phyloP scores from a whole-genome alignment of 2,888 invertebrate genomes.

The Cetonia aurata region DNA sequence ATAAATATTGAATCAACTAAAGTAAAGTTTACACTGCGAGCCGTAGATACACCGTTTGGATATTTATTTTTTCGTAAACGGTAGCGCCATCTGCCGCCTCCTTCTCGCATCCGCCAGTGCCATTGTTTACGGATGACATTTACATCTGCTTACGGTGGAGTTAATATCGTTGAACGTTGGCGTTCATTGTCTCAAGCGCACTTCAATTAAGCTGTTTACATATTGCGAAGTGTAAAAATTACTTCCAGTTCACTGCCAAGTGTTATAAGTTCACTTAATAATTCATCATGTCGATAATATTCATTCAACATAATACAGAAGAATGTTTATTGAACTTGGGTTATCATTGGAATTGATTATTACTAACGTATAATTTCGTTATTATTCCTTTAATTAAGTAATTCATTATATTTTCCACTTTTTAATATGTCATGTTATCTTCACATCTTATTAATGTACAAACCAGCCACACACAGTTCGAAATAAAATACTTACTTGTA shows the following conservation, averaged over 20 bases:
- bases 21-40: constrained; percentile 48
- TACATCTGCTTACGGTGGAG: constrained; percentile 42
- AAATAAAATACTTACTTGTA: too few relatives aligned
- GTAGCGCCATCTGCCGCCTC: constrained; percentile 40
- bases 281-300: constrained; percentile 32
- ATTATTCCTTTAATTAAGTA: too few relatives aligned
- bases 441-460: too few relatives aligned
- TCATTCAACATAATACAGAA: constrained; percentile 15
- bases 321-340: constrained; percentile 7
- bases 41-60: constrained; percentile 44
- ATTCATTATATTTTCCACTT: too few relatives aligned
- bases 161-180: constrained; percentile 42
- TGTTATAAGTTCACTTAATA: constrained; percentile 19
- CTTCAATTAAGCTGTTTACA: constrained; percentile 40
- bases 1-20: constrained; percentile 51
- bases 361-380: too few relatives aligned
- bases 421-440: too few relatives aligned
- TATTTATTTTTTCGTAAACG: constrained; percentile 48
- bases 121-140: constrained; percentile 42
- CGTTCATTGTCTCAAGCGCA: constrained; percentile 37
- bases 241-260: constrained; percentile 38
- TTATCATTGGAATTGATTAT: too few relatives aligned
- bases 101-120: constrained; percentile 27
- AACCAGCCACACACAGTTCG: too few relatives aligned
- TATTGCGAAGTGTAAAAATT: constrained; percentile 36